phyloP scores from a whole-genome alignment of 2,888 invertebrate genomes.

The Galerucella calmariensis region DNA sequence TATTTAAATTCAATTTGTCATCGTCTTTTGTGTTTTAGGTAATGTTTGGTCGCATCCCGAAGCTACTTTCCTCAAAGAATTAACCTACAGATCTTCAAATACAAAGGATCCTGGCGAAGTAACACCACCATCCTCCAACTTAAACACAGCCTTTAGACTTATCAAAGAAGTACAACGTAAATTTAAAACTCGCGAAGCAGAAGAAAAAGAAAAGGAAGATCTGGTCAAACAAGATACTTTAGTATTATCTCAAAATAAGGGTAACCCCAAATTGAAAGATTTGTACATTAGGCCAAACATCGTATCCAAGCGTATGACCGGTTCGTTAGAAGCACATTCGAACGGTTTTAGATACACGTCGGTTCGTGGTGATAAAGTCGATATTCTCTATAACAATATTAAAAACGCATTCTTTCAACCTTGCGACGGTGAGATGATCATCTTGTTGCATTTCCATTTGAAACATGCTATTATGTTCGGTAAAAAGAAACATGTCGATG shows the following conservation, averaged over 20 bases:
- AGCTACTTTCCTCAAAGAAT: slow-evolving; percentile 97
- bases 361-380: slow-evolving; percentile 99
- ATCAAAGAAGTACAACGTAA: slow-evolving; percentile 98
- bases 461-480: slow-evolving; percentile 99
- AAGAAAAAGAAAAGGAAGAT: slow-evolving; percentile 98
- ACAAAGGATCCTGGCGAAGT: slow-evolving; percentile 97
- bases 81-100: slow-evolving; percentile 98
- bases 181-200: slow-evolving; percentile 97
- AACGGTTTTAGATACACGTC: slow-evolving; percentile 97
- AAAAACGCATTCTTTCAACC: slow-evolving; percentile 99
- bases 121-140: slow-evolving; percentile 92
- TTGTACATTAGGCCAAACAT: slow-evolving; percentile 99
- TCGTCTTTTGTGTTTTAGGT: slow-evolving; percentile 56
- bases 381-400: slow-evolving; percentile 98
- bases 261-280: slow-evolving; percentile 97
- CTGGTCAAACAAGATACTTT: slow-evolving; percentile 98
- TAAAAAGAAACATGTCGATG: slow-evolving; percentile 96
- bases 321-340: slow-evolving; percentile 92
- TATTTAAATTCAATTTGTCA: slow-evolving; percentile 5
- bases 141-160: slow-evolving; percentile 95
- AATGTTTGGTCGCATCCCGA: slow-evolving; percentile 93
- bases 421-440: slow-evolving; percentile 99
- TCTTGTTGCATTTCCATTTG: slow-evolving; percentile 97
- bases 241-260: slow-evolving; percentile 92
- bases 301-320: slow-evolving; percentile 95